Evolutionary conservation across 2,888 invertebrate species (phyloP).

Genomic region (Celastrina argiolus): DNA sequence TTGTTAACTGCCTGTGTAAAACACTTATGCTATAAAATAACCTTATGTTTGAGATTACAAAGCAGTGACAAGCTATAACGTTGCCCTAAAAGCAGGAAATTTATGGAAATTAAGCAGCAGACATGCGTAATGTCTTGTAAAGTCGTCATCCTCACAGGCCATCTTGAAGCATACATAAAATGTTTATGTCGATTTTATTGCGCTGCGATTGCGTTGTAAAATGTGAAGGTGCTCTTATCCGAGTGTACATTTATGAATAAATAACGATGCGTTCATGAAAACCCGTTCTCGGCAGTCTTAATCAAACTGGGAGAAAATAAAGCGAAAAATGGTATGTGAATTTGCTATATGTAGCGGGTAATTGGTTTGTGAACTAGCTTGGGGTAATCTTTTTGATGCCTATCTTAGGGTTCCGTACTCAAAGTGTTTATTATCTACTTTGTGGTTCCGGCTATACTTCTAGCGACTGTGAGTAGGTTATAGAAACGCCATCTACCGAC

Average conservation of each 20-base stretch:
- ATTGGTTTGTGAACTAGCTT: neutral
- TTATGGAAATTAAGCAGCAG: neutral
- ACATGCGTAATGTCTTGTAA: neutral
- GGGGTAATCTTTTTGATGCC: neutral
- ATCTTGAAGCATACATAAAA: neutral
- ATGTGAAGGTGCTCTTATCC: slow-evolving; percentile 16
- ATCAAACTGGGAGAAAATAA: neutral
- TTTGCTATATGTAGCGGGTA: neutral
- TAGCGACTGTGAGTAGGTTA: too few species aligned
- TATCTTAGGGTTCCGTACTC: too few species aligned
- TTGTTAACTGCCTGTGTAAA: neutral
- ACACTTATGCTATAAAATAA: neutral
- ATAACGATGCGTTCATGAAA: slow-evolving; percentile 16
- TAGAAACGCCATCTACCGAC: too few species aligned
- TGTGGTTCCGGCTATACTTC: too few species aligned
- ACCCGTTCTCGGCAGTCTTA: slow-evolving; percentile 15
- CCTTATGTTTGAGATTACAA: neutral
- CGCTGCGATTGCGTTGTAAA: slow-evolving; percentile 8
- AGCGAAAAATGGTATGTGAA: neutral
- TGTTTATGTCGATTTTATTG: slow-evolving; percentile 12
- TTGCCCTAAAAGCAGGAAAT: neutral
- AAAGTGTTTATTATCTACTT: too few species aligned
- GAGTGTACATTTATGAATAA: slow-evolving; percentile 11
- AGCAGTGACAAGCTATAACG: neutral
- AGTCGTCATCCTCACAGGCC: neutral